Evolutionary conservation across 1,140 invertebrate species (phyloP), one percentile per base, ranked within the genome.

Genomic region (Stenopsyche tienmushanensis): DNA sequence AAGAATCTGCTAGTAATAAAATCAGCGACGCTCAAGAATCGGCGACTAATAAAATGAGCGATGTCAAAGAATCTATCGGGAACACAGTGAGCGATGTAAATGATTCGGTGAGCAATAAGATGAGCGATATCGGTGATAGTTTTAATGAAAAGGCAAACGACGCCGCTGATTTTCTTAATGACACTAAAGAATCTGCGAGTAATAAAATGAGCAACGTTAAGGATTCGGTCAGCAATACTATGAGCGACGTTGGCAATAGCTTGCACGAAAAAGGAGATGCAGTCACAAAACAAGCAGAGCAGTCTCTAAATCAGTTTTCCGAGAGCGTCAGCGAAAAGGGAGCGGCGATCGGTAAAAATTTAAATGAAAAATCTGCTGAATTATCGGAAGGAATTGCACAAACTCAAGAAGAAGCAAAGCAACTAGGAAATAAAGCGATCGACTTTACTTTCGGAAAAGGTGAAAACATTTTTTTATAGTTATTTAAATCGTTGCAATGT

Each of bases 101-200:
- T 5, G 44, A 20, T 20, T 8, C 3, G 5, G 5, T 47, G 17
- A 13, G 5, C 10, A 15, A 47, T 8, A 47, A 13, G 44, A 47
- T 8, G 17, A 18, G 17, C 5, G 45, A 47, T 8, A 47, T 47
- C 8, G 15, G 7, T 17, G 45, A 47, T 5, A 47, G 20, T 8
- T 17, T 47, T 8, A 20, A 47, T 20, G 45, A 47, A 20, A 47
- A n/a, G 45, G 5, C 15, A 5, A 17, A 20, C 45, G 45, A 20
- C 5, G 5, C 8, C 5, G 45, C 20, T 15, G 45, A 44, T 75
- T 17, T 52, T 59, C 23, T 66, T 72, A 44, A 60, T 65, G 15
- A 66, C 72, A 41, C 66, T 71, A 42, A 57, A 71, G 67, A 74
- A 18, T 66, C 72, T 34, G n/a, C n/a, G 8, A n/a, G n/a, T 8